Conservation (phyloP, 2,888 invertebrate species). For the Lasius platythorax region DNA sequence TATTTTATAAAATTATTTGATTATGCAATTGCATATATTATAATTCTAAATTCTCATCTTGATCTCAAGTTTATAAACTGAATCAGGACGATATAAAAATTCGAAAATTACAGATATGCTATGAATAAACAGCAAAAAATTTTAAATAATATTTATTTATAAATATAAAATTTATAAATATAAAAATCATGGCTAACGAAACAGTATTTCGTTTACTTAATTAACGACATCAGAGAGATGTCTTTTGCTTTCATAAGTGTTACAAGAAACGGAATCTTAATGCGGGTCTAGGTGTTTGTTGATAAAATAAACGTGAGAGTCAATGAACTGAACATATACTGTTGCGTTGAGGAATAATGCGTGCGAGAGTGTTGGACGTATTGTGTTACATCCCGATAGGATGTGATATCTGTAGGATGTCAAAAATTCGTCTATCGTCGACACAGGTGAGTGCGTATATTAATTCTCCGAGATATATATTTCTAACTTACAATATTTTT, state of each 20-base stretch:
- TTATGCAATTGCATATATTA: neutral
- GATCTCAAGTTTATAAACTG: neutral
- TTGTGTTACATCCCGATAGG: conserved; percentile 27
- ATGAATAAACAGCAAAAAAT: neutral
- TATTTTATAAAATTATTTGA: neutral
- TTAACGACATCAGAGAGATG: neutral
- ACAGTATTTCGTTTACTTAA: neutral
- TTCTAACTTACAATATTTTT: neutral
- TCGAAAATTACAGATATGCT: neutral
- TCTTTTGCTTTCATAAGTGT: neutral
- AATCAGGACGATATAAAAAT: neutral
- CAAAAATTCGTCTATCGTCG: neutral
- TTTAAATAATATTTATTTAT: conserved; percentile 1
- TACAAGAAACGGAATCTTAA: neutral
- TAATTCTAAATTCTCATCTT: conserved; percentile 4
- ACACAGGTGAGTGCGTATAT: conserved; percentile 38
- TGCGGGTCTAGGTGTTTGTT: neutral
- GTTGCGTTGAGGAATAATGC: neutral
- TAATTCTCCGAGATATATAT: neutral
- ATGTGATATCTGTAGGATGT: conserved; percentile 18
- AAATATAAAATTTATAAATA: too few species aligned
- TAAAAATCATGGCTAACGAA: neutral
- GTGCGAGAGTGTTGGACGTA: conserved; percentile 33
- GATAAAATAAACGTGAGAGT: neutral
- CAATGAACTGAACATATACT: neutral